Conservation (phyloP, 2,888 invertebrate genomes). For the Hartigia nigra region DNA sequence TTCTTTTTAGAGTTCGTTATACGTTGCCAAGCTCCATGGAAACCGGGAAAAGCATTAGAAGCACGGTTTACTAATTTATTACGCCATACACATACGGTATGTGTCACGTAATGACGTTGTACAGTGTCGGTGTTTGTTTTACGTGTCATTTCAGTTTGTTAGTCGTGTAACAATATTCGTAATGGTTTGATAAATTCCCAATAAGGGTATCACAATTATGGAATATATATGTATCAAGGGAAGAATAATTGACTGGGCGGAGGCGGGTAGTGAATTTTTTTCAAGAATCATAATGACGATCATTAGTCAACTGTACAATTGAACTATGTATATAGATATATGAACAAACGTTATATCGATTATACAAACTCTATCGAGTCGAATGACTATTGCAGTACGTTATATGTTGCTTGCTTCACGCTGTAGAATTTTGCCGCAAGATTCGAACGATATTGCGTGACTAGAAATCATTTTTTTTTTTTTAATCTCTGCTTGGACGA, state of each 20-base stretch:
- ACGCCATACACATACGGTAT: neutral
- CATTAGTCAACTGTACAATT: neutral
- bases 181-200: neutral
- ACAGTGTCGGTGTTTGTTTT: neutral
- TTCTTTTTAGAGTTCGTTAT: neutral
- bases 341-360: neutral
- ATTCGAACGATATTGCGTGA: neutral
- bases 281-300: neutral
- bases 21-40: neutral
- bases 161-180: neutral
- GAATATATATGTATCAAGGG: neutral
- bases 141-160: neutral
- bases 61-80: neutral
- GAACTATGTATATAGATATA: neutral
- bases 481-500: neutral
- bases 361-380: neutral
- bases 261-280: no score
- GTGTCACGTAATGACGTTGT: neutral
- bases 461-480: neutral
- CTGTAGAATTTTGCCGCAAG: neutral
- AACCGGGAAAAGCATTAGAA: neutral
- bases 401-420: neutral
- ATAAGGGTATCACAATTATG: neutral
- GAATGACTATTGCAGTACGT: neutral
- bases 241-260: neutral